Base-by-base conservation (phyloP, 2,797 vertebrate species). In the Threskiornis aethiopicus region DNA sequence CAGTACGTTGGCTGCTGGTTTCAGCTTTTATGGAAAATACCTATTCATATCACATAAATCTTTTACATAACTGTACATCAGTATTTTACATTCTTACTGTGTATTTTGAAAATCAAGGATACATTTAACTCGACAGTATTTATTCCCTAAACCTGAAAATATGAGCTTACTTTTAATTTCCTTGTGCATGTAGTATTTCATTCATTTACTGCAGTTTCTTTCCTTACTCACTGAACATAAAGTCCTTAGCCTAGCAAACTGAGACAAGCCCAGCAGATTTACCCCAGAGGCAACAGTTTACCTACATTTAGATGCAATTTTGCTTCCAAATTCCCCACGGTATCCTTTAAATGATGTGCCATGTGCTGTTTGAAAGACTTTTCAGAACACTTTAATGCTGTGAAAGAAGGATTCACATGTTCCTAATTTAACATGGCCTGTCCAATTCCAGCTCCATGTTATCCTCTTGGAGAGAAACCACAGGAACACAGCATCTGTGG, bases 381-480 rank as follows among this genome's bases (percentile, higher is more conserved):
- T 26, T 25, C 57, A 41, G 44, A 39, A 10, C 25, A 5, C 41
- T 5, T 8, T 1, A 11, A 1, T 0, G 58, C 49, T 52, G 46
- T 13, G 79, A n/a, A n/a, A 28, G 1, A 15, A 24, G 46, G 75
- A 42, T 5, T 39, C 25, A 4, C 52, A 3, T 1, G 29, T 20
- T 3, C 13, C 49, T 4, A 1, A 33, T 20, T 4, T 4, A 5
- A 1, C 42, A 12, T 1, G 7, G 16, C 70, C 41, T 1, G 3
- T 9, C 28, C 71, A 61, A 1, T 1, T 10, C n/a, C 47, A 44
- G 44, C 12, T 2, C 39, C 72, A 9, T 0, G 0, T 13, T 1
- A 21, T 19, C 69, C 65, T 57, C 39, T 1, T 2, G 44, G 44
- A n/a, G 35, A 84, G 59, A 13, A 29, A 70, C 42, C 67, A 8